A percentile compares a stretch with the other conserved stretches of the same genome.
Conservation (phyloP, 2,113 vertebrate species). For the Diadophis punctatus region DNA sequence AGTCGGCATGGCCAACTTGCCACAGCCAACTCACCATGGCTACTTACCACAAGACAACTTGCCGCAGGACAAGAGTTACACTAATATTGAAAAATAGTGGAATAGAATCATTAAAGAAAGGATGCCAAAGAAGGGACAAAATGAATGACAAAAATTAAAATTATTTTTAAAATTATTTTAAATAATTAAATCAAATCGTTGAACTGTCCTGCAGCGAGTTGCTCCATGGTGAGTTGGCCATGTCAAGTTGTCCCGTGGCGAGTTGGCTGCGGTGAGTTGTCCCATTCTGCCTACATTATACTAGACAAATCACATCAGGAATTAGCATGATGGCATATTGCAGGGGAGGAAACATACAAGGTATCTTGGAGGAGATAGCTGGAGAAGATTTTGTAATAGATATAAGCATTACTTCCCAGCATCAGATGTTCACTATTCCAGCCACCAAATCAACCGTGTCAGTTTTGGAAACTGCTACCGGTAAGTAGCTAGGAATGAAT, state of each 20-base stretch:
- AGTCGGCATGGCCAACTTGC: too few relatives aligned
- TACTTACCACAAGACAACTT: background rate
- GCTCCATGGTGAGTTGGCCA: too few relatives aligned
- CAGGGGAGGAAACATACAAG: background rate
- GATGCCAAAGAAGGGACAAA: too few relatives aligned
- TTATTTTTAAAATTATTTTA: too few relatives aligned
- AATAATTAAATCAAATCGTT: too few relatives aligned
- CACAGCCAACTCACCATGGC: background rate
- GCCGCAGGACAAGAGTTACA: background rate
- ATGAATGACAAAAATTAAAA: too few relatives aligned
- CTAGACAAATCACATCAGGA: background rate
- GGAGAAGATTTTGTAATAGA: background rate
- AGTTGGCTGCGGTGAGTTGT: too few relatives aligned
- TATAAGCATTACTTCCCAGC: background rate
- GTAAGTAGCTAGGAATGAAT: background rate
- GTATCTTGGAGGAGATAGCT: background rate
- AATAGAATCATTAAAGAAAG: background rate
- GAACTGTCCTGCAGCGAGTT: too few relatives aligned
- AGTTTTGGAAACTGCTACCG: background rate
- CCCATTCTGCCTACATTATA: background rate
- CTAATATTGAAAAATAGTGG: background rate
- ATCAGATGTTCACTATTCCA: background rate
- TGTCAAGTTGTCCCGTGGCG: too few relatives aligned
- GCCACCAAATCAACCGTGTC: background rate
- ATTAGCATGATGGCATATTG: background rate